Base-by-base conservation (phyloP, 2,797 vertebrate genomes). In the Enteromius unitaeniatus region DNA sequence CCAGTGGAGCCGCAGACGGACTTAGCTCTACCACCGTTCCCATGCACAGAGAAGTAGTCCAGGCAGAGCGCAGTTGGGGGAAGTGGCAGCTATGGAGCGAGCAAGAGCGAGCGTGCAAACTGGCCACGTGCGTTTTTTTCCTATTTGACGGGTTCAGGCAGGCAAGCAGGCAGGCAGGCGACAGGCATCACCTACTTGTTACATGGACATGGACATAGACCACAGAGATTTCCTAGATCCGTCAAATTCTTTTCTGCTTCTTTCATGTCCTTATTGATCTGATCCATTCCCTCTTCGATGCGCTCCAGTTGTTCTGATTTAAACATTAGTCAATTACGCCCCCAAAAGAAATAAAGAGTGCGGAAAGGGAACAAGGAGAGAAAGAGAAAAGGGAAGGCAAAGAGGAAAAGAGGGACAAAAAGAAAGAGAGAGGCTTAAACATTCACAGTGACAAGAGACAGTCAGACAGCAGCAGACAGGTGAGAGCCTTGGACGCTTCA, bases 191-290 rank as follows among this genome's bases (percentile, higher is more conserved):
- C 97, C 96, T 99, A 99, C 98, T 99, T 99, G 97, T 99, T 99
- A 98, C 98, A 99, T 93, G 98, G 98, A 97, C 98, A 99, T 95
- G 97, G 96, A 97, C 98, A 99, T 93, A 99, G 96, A 96, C 98
- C 98, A 99, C 98, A 99, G 96, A 99, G 98, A 96, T 99, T 98
- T 97, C 98, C 98, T 97, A 99, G 97, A 96, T 99, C 98, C 96
- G 98, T 99, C 97, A 99, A 98, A 98, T 99, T 99, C 97, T 99
- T 99, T 98, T 99, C 98, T 96, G 98, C 98, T 97, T 99, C 98
- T 97, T 99, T 99, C 98, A 99, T 99, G 97, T 99, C 98, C 97
- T 99, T 99, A 98, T 99, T 99, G 97, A 99, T 99, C 95, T 99
- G 98, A 96, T 99, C 98, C 98, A 99, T 99, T 94, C 98, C 98